These are phyloP conservation scores for Scopus umbretta DNA, from an alignment of 2,113 vertebrate genomes.

Conservation along the genomic window DNA sequence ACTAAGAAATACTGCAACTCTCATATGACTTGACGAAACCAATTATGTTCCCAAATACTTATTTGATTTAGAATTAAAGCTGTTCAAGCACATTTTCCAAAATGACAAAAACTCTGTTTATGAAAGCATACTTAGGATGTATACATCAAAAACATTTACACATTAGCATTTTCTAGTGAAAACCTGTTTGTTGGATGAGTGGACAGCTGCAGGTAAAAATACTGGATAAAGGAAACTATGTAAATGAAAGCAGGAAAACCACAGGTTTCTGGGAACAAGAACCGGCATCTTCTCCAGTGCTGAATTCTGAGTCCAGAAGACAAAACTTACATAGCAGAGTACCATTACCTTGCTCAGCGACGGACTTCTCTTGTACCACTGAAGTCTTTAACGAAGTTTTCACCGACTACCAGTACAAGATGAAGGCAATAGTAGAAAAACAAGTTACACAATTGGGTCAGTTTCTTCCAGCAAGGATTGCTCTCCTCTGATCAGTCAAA, in stretches of 20 bases:
- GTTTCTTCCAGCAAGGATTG: background rate
- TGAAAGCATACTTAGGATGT: background rate
- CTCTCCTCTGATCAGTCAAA: background rate
- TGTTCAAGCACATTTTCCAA: background rate
- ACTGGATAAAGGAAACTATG: background rate
- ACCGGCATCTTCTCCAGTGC: background rate
- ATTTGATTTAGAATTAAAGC: background rate
- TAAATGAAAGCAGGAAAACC: background rate
- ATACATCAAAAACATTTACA: background rate
- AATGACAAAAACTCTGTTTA: background rate
- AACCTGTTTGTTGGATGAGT: background rate
- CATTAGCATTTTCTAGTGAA: background rate
- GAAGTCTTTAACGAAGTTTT: background rate
- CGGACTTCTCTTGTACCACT: background rate
- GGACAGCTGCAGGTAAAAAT: background rate
- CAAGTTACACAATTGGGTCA: background rate
- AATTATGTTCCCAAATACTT: background rate
- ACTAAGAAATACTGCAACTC: background rate
- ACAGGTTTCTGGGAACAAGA: background rate
- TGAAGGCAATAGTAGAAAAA: background rate
- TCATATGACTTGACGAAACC: background rate
- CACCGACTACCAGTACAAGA: background rate
- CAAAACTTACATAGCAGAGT: accelerated
- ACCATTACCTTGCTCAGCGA: background rate
- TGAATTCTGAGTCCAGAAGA: background rate